Conservation (phyloP, 2,888 invertebrate genomes). For the Crioceris asparagi region DNA sequence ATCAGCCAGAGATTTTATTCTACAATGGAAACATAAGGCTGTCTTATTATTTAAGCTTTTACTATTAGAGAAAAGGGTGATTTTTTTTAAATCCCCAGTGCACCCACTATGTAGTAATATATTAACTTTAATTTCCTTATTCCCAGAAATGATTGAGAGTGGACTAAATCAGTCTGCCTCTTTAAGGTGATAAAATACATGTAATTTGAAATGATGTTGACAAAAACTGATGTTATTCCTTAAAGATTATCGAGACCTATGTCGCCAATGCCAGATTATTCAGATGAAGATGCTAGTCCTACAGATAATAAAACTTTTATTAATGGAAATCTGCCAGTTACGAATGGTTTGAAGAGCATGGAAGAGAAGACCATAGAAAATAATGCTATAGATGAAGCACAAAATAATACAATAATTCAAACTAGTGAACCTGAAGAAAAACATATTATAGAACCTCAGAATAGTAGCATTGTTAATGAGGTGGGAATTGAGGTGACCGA, state of each 20-base stretch:
- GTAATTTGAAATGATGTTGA: neutral
- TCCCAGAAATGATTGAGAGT: constrained; percentile 80
- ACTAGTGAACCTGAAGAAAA: constrained; percentile 5
- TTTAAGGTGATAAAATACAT: constrained; percentile 48
- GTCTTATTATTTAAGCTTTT: constrained; percentile 86
- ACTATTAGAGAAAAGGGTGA: constrained; percentile 75
- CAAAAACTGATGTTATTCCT: neutral
- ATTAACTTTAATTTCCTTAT: constrained; percentile 77
- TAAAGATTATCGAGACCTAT: constrained; percentile 55
- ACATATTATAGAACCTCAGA: constrained; percentile 7
- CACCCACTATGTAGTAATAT: constrained; percentile 78
- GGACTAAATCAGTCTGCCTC: constrained; percentile 77
- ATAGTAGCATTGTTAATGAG: constrained; percentile 7
- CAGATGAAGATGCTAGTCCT: constrained; percentile 38
- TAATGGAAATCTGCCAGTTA: no score
- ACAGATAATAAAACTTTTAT: constrained; percentile 14
- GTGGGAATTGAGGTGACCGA: constrained; percentile 36
- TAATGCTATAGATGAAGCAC: constrained; percentile 5
- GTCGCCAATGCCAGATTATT: constrained; percentile 60
- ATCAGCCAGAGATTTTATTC: constrained; percentile 68
- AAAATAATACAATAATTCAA: neutral
- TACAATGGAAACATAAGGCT: constrained; percentile 85
- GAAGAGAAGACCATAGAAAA: constrained; percentile 14
- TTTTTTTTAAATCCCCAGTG: constrained; percentile 90
- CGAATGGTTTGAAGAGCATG: constrained; percentile 8